A percentile compares a stretch with the other conserved stretches of the same genome.
Evolutionary conservation across 64 coral and sea anemone genomes (phyloP).

Genomic region (Stichodactyla helianthus): DNA sequence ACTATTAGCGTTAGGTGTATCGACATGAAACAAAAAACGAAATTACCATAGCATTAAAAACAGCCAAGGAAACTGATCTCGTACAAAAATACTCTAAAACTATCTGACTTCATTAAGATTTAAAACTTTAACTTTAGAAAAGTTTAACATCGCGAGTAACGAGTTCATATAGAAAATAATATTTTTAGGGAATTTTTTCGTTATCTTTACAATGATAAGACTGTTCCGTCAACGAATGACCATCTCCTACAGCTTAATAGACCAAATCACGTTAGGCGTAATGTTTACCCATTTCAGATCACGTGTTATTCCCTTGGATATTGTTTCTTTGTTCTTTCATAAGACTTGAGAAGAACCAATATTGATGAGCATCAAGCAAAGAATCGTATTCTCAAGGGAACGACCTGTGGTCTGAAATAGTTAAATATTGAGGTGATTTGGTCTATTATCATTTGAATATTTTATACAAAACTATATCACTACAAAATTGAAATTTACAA

Average conservation of each 20-base stretch:
- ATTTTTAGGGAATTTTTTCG: background rate
- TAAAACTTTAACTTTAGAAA: constrained; percentile 19
- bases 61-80: background rate
- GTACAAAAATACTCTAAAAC: constrained; percentile 26
- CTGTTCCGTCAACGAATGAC: background rate
- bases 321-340: no score
- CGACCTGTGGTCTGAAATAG: no score
- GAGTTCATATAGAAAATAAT: constrained; percentile 26
- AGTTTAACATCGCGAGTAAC: constrained; percentile 15
- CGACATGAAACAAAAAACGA: background rate
- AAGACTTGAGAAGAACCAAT: no score
- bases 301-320: no score
- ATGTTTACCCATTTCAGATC: no score
- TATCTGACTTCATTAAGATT: constrained; percentile 5
- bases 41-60: background rate
- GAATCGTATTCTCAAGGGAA: no score
- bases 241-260: background rate
- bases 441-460: constrained; percentile 2
- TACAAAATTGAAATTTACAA: constrained; percentile 21
- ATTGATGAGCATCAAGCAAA: no score
- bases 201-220: background rate
- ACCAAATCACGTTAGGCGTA: no score
- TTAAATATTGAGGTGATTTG: no score
- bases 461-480: constrained; percentile 10
- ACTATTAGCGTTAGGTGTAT: constrained; percentile 9